Evolutionary conservation across 37 sponge, comb jelly and placozoan genomes (phyloP), one percentile per base, ranked within the genome.

Genomic region (Oopsacas minuta): DNA sequence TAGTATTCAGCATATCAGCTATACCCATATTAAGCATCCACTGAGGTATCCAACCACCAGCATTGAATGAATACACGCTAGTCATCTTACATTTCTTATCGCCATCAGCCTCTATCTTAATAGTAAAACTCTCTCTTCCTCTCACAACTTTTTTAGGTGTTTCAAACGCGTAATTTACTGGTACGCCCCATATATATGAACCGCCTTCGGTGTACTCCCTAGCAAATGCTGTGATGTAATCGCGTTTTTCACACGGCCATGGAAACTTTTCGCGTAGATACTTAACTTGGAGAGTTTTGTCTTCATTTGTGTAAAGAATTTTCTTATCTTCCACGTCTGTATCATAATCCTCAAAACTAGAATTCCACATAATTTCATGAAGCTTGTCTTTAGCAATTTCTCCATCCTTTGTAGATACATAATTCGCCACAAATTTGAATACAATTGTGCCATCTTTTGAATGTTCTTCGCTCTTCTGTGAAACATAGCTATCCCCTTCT

Each of bases 191-290:
- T n/a, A 61, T 34, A 7, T 32, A 7, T 20, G 75, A 61, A 12
- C 75, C 30, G 3, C 28, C 30, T 3, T 61, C 75, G 22, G 75
- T 61, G 28, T 20, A 10, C 28, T 61, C 75, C 22, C 75, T 10
- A 3, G 75, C 75, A 10, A 61, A 25, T 25, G 75, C 75, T 3
- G 75, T 61, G 75, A 61, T 34, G 75, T 61, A 61, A 20, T 61
- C 75, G 30, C 75, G 75, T 34, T n/a, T 61, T 61, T 61, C 28
- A 12, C 75, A 61, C 7, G 75, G 75, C 75, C 75, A 61, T 20
- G 75, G 75, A 34, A 61, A 61, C 75, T 61, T 61, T 61, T 61
- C 75, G 75, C 75, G 75, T 61, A 61, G 75, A 61, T 61, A 61
- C 28, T 61, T 61, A n/a, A 61, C 75, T 34, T 12, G 7, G 7